A percentile compares a stretch with the other conserved stretches of the same genome.
Conservation (phyloP, 1,140 invertebrate genomes). For the Drosophila auraria region DNA sequence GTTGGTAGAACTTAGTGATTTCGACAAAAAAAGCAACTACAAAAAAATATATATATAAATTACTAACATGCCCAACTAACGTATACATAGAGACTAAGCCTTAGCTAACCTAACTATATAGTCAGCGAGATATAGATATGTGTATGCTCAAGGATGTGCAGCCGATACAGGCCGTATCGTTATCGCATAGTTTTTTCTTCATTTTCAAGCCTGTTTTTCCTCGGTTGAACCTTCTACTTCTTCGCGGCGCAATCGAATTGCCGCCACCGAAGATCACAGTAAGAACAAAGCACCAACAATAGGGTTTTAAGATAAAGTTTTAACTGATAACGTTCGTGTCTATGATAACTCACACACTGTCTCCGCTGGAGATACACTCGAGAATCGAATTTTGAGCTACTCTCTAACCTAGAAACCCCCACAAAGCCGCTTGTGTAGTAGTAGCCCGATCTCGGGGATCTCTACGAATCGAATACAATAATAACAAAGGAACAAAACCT, state of each 20-base stretch:
- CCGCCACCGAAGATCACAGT: slow-evolving; percentile 65
- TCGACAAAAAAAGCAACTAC: slow-evolving; percentile 34
- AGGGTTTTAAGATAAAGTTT: slow-evolving; percentile 72
- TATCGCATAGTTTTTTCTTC: slow-evolving; percentile 7
- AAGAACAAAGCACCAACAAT: slow-evolving; percentile 85
- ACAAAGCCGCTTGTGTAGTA: slow-evolving; percentile 62
- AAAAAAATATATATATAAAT: slow-evolving; percentile 34
- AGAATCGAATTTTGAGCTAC: slow-evolving; percentile 61
- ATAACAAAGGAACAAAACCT: slow-evolving; percentile 41
- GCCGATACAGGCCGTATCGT: slow-evolving; percentile 11
- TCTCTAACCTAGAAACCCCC: slow-evolving; percentile 2
- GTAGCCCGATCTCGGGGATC: slow-evolving; percentile 31
- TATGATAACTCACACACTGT: slow-evolving; percentile 27
- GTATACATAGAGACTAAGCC: slow-evolving; percentile 44
- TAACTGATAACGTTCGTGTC: slow-evolving; percentile 59
- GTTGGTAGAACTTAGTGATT: slow-evolving; percentile 79
- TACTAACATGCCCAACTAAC: slow-evolving; percentile 48
- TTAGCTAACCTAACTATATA: slow-evolving; percentile 26
- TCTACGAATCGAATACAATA: slow-evolving; percentile 70
- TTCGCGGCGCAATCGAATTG: slow-evolving; percentile 70
- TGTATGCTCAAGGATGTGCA: slow-evolving; percentile 49
- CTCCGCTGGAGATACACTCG: slow-evolving; percentile 13
- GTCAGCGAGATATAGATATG: slow-evolving; percentile 32
- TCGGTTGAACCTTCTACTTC: slow-evolving; percentile 58
- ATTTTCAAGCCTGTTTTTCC: slow-evolving; percentile 46